These are phyloP conservation scores for Suricata suricatta DNA, from an alignment of 2,113 vertebrate species.

Conservation along the genomic window DNA sequence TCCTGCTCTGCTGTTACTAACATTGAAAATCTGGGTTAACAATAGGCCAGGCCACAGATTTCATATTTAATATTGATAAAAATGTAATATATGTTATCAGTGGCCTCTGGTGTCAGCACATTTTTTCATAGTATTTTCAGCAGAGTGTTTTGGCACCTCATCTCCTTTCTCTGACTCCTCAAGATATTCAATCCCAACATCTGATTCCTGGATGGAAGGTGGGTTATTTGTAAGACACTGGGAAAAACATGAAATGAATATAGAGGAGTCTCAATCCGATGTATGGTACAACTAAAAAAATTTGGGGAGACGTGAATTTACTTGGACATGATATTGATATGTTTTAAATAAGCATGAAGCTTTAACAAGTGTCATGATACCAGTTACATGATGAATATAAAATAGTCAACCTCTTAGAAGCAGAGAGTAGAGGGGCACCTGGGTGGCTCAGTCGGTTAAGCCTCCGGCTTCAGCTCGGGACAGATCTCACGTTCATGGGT, in stretches of 20 bases:
- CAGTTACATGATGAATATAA: neutral
- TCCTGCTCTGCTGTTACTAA: neutral
- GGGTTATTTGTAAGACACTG: neutral
- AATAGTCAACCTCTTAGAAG: neutral
- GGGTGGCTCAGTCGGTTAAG: too few relatives aligned
- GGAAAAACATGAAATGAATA: neutral
- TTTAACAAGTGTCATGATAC: neutral
- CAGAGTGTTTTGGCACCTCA: neutral
- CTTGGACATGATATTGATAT: neutral
- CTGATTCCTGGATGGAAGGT: neutral
- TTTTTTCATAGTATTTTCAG: neutral
- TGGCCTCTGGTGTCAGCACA: neutral
- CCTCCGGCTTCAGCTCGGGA: too few relatives aligned
- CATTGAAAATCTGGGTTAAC: neutral
- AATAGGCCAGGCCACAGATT: neutral
- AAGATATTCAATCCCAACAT: neutral
- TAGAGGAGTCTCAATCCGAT: neutral
- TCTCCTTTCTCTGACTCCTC: constrained; percentile 5
- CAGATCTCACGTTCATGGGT: too few relatives aligned
- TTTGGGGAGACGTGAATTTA: neutral
- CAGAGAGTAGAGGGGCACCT: neutral
- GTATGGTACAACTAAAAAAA: neutral
- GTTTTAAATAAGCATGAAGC: neutral
- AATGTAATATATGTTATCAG: neutral
- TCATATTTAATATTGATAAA: neutral